Base-by-base conservation (phyloP, 2,797 vertebrate genomes). In the Lutjanus argentimaculatus region DNA sequence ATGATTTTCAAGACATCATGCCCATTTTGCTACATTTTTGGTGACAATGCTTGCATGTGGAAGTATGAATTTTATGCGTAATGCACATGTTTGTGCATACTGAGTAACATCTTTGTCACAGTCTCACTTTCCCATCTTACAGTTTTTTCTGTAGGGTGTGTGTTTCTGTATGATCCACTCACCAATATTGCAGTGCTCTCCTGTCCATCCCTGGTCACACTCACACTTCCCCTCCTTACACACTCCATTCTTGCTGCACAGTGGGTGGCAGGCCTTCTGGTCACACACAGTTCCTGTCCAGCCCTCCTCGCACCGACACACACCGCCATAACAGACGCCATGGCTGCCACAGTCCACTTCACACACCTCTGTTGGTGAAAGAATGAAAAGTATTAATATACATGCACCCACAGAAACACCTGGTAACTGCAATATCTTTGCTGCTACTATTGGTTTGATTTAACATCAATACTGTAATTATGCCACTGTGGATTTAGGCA, bases 111-210 rank as follows among this genome's bases (percentile, higher is more conserved):
- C 2, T n/a, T n/a, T n/a, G n/a, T n/a, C n/a, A n/a, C n/a, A n/a
- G n/a, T n/a, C n/a, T n/a, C n/a, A n/a, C 3, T 25, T 46, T 14
- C 5, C 13, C 3, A 46, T 46, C 45, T 14, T 14, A 46, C 12
- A 46, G 10, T 13, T 5, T 48, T 48, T 7, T 22, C 21, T 52
- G 9, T 17, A 22, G 55, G 30, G 14, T 40, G 17, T 75, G 49
- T 45, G 62, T 17, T 11, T 57, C 48, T 19, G 11, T 69, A 3
- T 14, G 12, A 59, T 48, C 6, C 3, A 93, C 97, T 96, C 96
- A 99, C 98, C 98, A 40, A 99, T 98, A 46, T 97, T 99, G 84
- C 98, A 99, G 94, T 99, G 98, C 87, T 99, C 98, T 66, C 98
- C 98, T 0, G 98, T 98, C 98, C 98, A 99, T 76, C 98, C 98